Base-by-base conservation (phyloP, 2,888 invertebrate genomes). In the Harpalus rufipes region DNA sequence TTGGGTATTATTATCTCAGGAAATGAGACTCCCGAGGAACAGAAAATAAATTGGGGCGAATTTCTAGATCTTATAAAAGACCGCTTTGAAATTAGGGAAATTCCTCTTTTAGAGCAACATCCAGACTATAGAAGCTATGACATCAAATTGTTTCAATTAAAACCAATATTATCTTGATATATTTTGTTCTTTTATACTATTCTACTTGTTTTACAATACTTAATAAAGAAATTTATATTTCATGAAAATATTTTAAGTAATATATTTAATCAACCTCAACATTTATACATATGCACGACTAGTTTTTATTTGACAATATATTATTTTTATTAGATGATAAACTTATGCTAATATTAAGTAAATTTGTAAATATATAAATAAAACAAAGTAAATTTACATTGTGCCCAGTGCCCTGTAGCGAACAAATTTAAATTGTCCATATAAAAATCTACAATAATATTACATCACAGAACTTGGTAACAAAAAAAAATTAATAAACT, bases 1-100 rank as follows among this genome's bases (percentile, higher is more conserved):
- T 88, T n/a, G n/a, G n/a, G n/a, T 95, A 78, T 92, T 94, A 86
- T 90, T 96, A 86, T 93, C 94, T 85, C 95, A 95, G 91, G 96
- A 96, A 90, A 90, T 95, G 87, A 91, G 96, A 88, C 94, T 86
- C 92, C 94, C 10, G 94, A 94, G 58, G 91, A 92, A 84, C 93
- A 94, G 88, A 90, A 91, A 83, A 87, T 88, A 65, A 89, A 93
- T 58, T 92, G 93, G 91, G 90, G 90, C 58, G 87, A 90, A 76
- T 94, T 94, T 88, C 89, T 88, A 78, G 74, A 86, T 25, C 76
- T 81, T 39, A 72, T 88, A 32, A 81, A 87, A 59, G 87, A 90
- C 61, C 88, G 89, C 83, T 93, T 93, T 87, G 86, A 89, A 61
- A 87, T 92, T 10, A 87, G 88, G 82, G 89, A 92, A 87, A 92